Conservation (phyloP, 2,888 invertebrate species). For the Dolomedes plantarius region DNA sequence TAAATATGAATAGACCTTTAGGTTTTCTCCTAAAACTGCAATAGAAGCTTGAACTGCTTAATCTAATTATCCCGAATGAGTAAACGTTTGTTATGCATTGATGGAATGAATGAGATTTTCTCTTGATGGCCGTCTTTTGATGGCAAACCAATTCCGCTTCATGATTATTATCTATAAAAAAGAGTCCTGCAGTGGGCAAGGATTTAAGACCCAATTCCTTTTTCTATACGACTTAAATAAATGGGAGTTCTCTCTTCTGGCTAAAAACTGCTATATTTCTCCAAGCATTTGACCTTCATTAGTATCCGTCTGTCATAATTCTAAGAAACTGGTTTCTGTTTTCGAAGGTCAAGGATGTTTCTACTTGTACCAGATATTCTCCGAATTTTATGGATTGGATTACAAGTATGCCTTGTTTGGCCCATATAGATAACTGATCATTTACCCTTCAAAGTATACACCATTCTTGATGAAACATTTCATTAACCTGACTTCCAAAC, state of each 20-base stretch:
- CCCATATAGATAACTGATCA: constrained; percentile 1
- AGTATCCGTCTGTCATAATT: constrained; percentile 40
- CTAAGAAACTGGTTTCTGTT: constrained; percentile 46
- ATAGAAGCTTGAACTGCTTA: too few species aligned
- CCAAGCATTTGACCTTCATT: constrained; percentile 62
- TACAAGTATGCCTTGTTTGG: background rate
- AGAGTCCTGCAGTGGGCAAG: background rate
- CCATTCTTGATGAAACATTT: too few species aligned
- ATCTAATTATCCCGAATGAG: background rate
- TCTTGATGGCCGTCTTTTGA: background rate
- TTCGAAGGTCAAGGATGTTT: constrained; percentile 49
- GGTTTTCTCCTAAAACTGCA: too few species aligned
- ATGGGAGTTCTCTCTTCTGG: background rate
- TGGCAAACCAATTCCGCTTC: background rate
- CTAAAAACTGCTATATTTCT: constrained; percentile 11
- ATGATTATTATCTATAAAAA: background rate
- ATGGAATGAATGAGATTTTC: background rate
- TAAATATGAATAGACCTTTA: too few species aligned
- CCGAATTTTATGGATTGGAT: constrained; percentile 3
- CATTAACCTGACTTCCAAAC: too few species aligned
- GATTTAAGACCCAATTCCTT: constrained; percentile 1
- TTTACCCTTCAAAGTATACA: background rate
- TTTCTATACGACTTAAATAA: background rate
- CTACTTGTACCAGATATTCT: constrained; percentile 8
- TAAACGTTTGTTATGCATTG: background rate